These are phyloP conservation scores for Acanthisitta chloris DNA, from an alignment of 2,113 vertebrate species.

Conservation along the genomic window DNA sequence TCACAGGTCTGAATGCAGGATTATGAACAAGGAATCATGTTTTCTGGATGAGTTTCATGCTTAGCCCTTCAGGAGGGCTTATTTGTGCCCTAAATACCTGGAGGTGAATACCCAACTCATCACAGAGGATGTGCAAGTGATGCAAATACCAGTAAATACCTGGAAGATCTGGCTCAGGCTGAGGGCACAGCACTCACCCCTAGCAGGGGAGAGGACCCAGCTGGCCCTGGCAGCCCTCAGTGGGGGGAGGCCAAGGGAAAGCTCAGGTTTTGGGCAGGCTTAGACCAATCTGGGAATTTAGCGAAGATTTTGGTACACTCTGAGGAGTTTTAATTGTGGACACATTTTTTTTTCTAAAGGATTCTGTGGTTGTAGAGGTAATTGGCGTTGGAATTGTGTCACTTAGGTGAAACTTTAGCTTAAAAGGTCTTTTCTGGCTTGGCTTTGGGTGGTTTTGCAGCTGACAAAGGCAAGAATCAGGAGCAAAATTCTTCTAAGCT, in stretches of 20 bases:
- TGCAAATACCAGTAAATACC: neutral
- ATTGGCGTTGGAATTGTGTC: neutral
- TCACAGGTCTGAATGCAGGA: neutral
- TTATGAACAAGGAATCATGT: neutral
- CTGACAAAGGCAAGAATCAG: neutral
- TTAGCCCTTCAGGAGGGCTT: neutral
- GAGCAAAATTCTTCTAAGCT: neutral
- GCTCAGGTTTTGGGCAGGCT: neutral
- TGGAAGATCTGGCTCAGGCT: neutral
- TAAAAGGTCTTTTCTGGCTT: neutral
- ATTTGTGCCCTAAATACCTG: neutral
- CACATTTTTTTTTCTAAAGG: neutral
- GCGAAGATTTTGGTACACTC: accelerated
- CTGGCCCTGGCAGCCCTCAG: accelerated
- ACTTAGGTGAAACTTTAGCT: neutral
- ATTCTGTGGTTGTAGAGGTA: neutral
- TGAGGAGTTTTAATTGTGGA: neutral
- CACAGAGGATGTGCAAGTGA: neutral
- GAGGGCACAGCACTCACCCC: accelerated
- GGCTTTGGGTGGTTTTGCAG: neutral
- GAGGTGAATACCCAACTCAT: neutral
- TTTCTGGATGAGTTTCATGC: neutral
- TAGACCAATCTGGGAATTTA: neutral
- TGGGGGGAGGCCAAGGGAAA: neutral
- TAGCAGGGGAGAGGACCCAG: too few relatives aligned